Base-by-base conservation (phyloP, 2,113 vertebrate genomes). In the Osmerus mordax region DNA sequence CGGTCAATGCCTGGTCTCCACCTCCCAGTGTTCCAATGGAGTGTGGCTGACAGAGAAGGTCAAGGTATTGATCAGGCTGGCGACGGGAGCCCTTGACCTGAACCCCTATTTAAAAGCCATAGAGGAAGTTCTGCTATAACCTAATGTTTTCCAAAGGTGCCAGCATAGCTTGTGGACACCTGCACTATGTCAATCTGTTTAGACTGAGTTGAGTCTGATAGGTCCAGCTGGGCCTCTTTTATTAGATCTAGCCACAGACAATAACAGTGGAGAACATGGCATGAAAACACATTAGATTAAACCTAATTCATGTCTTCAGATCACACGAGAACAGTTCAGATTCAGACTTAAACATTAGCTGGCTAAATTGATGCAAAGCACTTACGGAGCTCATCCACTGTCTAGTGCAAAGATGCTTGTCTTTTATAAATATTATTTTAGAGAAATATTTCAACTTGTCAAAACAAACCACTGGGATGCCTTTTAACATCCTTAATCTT, bases 71-170 rank as follows among this genome's bases (percentile, higher is more conserved):
- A 95, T 93, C 89, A 51, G 69, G 71, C 62, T 83, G 87, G 83
- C 88, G 87, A 91, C 86, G 87, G 89, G 81, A 83, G 89, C 86
- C 86, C 82, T 90, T 94, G 92, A 95, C 93, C 92, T 85, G 83
- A 62, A 81, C 85, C 83, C 89, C 82, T 74, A 84, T 90, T 90
- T 91, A 83, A 89, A 90, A 92, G 90, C 91, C 89, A 79, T 86
- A 90, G 87, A 94, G 93, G 91, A 94, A 95, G 91, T 91, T 86
- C 77, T 83, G 91, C 91, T 92, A 83, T 83, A 84, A 84, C 88
- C 86, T 92, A 91, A 93, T 93, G 92, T 91, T 93, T 92, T 83
- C 82, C 84, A 87, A 84, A 93, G 90, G 91, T 92, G 91, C 89
- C 86, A 89, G 90, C 87, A 88, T 82, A 90, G 74, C 83, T 78